Base-by-base conservation (phyloP, 2,113 vertebrate genomes). In the Pachypanchax playfairii region DNA sequence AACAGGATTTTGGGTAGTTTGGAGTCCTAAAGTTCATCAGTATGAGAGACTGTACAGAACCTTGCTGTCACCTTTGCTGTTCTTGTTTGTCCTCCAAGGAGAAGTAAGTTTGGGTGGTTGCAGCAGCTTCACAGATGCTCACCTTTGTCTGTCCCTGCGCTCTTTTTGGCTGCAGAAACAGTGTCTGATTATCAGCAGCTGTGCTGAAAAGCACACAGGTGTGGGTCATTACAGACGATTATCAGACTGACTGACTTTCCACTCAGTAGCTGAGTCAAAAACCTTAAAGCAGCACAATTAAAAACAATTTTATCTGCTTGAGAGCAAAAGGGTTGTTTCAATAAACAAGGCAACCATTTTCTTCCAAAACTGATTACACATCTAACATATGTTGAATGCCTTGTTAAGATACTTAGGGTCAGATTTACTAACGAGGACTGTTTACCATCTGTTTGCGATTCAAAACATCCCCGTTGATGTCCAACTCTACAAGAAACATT, bases 181-280 rank as follows among this genome's bases (percentile, higher is more conserved):
- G 54, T 11, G 25, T 46, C 61, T 71, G 67, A 80, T 58, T 58
- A 62, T 48, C n/a, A 75, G 79, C 79, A 73, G 75, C 61, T 79
- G 75, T 72, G 75, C 61, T 18, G 43, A 72, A 29, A 6, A 18
- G 36, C 43, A 33, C 63, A 13, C 64, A 73, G 51, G 64, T 53
- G 43, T 47, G 54, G 33, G 61, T 42, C 62, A 31, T 73, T 66
- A 73, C 39, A 61, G 58, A 55, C 47, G 24, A 77, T 70, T 57
- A 73, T 72, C 50, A 53, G 64, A 60, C 15, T 59, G 26, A 20
- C 25, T 17, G 46, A 26, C 25, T 48, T 48, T 28, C 44, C 17
- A 15, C 46, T n/a, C 24, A 48, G 22, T 17, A 26, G 4, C 31
- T 50, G 48, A 29, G 29, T 20, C 48, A 20, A 42, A 54, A 54